These are phyloP conservation scores for Noctua fimbriata DNA, from an alignment of 2,888 invertebrate genomes.

Conservation along the genomic window DNA sequence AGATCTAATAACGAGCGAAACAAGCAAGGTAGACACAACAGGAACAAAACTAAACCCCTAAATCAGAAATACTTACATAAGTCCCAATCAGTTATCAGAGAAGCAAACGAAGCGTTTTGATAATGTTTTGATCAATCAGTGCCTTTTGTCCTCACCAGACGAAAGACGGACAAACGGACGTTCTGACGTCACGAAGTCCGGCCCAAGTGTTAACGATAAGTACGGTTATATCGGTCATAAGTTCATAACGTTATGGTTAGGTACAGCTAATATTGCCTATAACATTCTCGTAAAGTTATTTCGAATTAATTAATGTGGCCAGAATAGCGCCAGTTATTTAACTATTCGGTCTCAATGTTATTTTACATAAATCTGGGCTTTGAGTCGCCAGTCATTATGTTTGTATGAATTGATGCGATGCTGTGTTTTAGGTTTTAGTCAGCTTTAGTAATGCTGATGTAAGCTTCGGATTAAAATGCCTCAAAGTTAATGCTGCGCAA, in stretches of 20 bases:
- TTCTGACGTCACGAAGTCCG: slow-evolving; percentile 25
- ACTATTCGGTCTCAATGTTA: slow-evolving; percentile 8
- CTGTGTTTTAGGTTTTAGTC: slow-evolving; percentile 15
- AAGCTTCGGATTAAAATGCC: slow-evolving; percentile 10
- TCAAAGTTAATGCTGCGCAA: background rate
- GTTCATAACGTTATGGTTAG: slow-evolving; percentile 51
- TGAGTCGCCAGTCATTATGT: slow-evolving; percentile 6
- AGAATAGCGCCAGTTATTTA: slow-evolving; percentile 30
- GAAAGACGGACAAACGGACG: background rate
- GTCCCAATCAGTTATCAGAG: slow-evolving; percentile 70
- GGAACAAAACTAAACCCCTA: slow-evolving; percentile 5
- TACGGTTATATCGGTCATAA: slow-evolving; percentile 39
- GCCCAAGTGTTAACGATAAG: slow-evolving; percentile 60
- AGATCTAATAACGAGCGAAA: background rate
- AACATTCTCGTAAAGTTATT: slow-evolving; percentile 62
- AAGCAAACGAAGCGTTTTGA: slow-evolving; percentile 75
- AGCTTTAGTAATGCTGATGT: background rate
- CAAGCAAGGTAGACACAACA: slow-evolving; percentile 16
- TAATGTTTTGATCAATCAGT: slow-evolving; percentile 73
- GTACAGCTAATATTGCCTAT: slow-evolving; percentile 52
- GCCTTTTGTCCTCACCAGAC: slow-evolving; percentile 65
- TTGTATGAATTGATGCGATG: slow-evolving; percentile 25
- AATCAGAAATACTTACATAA: slow-evolving; percentile 32
- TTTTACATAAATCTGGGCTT: slow-evolving; percentile 26
- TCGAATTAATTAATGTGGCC: slow-evolving; percentile 54